These are phyloP conservation scores for Petrolisthes manimaculis DNA, from an alignment of 2,888 invertebrate genomes.

Conservation along the genomic window DNA sequence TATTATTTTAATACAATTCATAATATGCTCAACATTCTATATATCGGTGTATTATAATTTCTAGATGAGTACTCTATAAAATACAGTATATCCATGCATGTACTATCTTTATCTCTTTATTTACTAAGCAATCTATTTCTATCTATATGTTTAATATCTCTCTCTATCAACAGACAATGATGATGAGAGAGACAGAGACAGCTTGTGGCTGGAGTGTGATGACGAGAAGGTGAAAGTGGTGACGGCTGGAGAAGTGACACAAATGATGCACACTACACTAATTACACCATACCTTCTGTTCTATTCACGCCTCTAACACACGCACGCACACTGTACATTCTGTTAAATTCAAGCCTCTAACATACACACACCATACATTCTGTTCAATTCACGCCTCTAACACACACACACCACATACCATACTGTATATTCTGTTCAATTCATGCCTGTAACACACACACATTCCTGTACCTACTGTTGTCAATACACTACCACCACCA, in stretches of 20 bases:
- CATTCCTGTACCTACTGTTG: too few species aligned
- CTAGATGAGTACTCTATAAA: too few species aligned
- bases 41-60: too few species aligned
- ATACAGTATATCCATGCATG: too few species aligned
- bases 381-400: too few species aligned
- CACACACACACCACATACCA: too few species aligned
- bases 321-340: not conserved
- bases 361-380: not conserved
- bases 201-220: constrained; percentile 87
- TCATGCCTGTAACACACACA: too few species aligned
- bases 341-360: too few species aligned
- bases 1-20: not conserved
- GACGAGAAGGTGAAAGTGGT: constrained; percentile 87
- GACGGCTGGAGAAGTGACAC: constrained; percentile 82
- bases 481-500: too few species aligned
- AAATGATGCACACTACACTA: constrained; percentile 82
- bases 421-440: too few species aligned
- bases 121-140: not conserved
- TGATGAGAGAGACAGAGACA: constrained; percentile 66
- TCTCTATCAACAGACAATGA: not conserved
- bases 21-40: too few species aligned
- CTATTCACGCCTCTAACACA: constrained; percentile 71
- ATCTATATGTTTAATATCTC: not conserved
- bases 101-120: too few species aligned
- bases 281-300: constrained; percentile 86